Evolutionary conservation across 2,113 vertebrate species (phyloP).

Genomic region (Pogonocichla stellata): DNA sequence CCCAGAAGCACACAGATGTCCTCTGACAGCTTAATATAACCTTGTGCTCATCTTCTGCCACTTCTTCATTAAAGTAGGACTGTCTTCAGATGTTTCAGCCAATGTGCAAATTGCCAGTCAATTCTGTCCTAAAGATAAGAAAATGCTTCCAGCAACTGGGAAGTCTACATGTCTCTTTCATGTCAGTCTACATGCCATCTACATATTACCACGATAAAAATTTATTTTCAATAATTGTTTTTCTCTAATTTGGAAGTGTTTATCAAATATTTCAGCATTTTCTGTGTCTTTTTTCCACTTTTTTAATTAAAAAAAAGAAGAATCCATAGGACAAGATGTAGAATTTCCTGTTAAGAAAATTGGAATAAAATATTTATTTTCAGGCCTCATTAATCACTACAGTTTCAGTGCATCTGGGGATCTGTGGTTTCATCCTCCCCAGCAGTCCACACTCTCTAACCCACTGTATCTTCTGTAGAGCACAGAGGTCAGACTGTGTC

Average conservation of each 20-base stretch:
- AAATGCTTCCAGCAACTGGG: background rate
- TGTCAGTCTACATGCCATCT: background rate
- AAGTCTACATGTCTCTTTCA: background rate
- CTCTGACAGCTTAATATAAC: background rate
- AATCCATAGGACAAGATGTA: background rate
- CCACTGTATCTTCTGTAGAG: background rate
- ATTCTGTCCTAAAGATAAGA: background rate
- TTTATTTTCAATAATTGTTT: background rate
- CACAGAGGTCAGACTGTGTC: background rate
- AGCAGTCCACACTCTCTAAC: background rate
- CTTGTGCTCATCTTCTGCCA: background rate
- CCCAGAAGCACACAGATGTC: background rate
- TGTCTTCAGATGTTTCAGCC: background rate
- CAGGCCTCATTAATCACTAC: background rate
- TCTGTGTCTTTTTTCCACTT: background rate
- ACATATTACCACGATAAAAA: background rate
- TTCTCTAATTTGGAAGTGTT: background rate
- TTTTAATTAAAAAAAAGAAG: background rate
- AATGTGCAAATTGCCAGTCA: background rate
- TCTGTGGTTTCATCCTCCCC: constrained; percentile 21
- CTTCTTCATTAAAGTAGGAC: background rate
- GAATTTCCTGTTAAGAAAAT: constrained; percentile 17
- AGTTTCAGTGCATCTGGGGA: background rate
- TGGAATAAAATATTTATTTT: background rate
- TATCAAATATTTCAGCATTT: background rate